These are phyloP conservation scores for Cherax destructor DNA, from an alignment of 1,140 invertebrate species.

Conservation along the genomic window DNA sequence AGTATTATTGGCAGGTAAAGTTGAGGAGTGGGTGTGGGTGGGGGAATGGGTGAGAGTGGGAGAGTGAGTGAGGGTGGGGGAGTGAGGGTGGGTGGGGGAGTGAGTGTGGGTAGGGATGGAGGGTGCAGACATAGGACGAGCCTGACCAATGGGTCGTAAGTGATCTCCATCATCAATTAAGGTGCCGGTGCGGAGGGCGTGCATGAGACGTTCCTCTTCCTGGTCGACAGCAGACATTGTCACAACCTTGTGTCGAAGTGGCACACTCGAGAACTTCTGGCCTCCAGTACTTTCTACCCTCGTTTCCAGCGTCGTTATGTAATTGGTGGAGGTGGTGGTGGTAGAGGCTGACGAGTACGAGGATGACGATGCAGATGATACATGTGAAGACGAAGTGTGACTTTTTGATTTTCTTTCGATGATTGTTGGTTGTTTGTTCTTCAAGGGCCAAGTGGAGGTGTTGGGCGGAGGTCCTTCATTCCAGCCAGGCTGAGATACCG, in stretches of 20 bases:
- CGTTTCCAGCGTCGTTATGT: constrained; percentile 70
- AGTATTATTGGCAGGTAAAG: constrained; percentile 38
- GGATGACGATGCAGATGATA: constrained; percentile 19
- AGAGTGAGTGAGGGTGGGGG: constrained; percentile 10
- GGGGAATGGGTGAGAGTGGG: constrained; percentile 13
- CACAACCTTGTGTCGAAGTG: constrained; percentile 69
- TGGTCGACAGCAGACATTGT: constrained; percentile 82
- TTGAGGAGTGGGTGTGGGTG: constrained; percentile 17
- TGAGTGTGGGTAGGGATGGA: constrained; percentile 26
- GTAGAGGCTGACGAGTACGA: constrained; percentile 18
- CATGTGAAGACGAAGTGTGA: constrained; percentile 65
- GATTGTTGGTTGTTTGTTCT: constrained; percentile 77
- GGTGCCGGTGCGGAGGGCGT: constrained; percentile 82
- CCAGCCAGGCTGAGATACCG: constrained; percentile 68
- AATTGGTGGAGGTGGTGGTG: constrained; percentile 60
- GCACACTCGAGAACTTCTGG: constrained; percentile 55
- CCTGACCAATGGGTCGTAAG: constrained; percentile 75
- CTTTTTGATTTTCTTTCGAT: constrained; percentile 56
- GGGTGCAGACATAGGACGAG: constrained; percentile 31
- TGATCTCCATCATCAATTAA: constrained; percentile 69
- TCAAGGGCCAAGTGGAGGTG: constrained; percentile 81
- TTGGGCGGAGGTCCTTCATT: constrained; percentile 72
- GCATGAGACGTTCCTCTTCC: constrained; percentile 86
- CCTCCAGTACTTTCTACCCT: constrained; percentile 61
- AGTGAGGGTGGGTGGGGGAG: constrained; percentile 4